These are phyloP conservation scores for Pygmarrhopalites habei DNA, from an alignment of 1,140 invertebrate genomes.

Conservation along the genomic window DNA sequence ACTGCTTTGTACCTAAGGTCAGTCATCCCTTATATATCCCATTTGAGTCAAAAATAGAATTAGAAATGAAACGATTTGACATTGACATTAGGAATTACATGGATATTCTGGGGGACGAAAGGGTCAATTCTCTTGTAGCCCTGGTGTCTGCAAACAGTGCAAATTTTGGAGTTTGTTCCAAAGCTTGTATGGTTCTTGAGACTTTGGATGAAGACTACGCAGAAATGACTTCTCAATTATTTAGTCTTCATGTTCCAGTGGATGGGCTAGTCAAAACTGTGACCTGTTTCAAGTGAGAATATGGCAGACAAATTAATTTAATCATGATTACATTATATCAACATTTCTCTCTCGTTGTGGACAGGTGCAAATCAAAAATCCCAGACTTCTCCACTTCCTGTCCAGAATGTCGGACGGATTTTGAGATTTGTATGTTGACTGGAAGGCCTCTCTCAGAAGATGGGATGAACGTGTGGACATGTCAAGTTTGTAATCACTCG, in stretches of 20 bases:
- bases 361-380: slow-evolving; percentile 54
- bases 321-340: neutral
- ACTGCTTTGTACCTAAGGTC: slow-evolving; percentile 63
- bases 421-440: slow-evolving; percentile 73
- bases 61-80: neutral
- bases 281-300: slow-evolving; percentile 13
- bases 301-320: too few relatives aligned
- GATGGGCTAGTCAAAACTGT: slow-evolving; percentile 11
- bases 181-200: slow-evolving; percentile 91
- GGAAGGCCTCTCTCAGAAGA: slow-evolving; percentile 64
- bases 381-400: slow-evolving; percentile 48
- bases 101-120: slow-evolving; percentile 65
- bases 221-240: slow-evolving; percentile 74
- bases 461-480: slow-evolving; percentile 66
- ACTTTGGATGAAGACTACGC: slow-evolving; percentile 61
- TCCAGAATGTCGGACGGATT: slow-evolving; percentile 69
- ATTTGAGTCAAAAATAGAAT: neutral
- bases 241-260: slow-evolving; percentile 65
- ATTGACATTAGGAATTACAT: slow-evolving; percentile 60
- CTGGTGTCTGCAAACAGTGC: slow-evolving; percentile 63
- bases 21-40: neutral
- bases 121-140: slow-evolving; percentile 68
- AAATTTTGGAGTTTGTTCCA: slow-evolving; percentile 79
- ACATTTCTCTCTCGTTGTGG: too few relatives aligned
- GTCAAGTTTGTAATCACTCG: slow-evolving; percentile 68